phyloP scores from a whole-genome alignment of 2,888 invertebrate species.

The Pedicia rivosa region DNA sequence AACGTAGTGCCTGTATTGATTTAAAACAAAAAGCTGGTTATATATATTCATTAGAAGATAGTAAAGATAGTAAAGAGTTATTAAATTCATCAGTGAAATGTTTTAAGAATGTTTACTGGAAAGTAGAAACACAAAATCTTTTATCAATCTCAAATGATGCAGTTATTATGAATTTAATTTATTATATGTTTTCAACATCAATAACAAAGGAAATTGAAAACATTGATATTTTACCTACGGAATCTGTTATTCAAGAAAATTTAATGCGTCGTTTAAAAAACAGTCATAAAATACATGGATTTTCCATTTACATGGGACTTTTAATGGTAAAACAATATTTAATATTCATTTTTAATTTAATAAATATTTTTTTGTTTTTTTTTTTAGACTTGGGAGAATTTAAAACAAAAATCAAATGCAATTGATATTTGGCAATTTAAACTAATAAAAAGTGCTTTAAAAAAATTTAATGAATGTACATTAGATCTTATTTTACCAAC shows the following conservation, averaged over 20 bases:
- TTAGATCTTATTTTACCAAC: too few relatives aligned
- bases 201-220: constrained; percentile 16
- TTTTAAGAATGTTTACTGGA: constrained; percentile 35
- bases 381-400: constrained; percentile 38
- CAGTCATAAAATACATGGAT: constrained; percentile 58
- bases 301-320: constrained; percentile 55
- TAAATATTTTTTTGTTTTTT: constrained; percentile 13
- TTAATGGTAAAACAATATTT: constrained; percentile 37
- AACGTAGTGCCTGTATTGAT: constrained; percentile 53
- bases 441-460: constrained; percentile 38
- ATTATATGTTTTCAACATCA: constrained; percentile 39
- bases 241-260: constrained; percentile 45
- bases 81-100: constrained; percentile 66
- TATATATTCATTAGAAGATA: constrained; percentile 73
- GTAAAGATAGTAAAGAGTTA: constrained; percentile 59
- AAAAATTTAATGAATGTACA: not conserved
- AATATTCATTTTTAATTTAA: constrained; percentile 4
- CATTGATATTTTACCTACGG: constrained; percentile 27
- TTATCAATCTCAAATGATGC: constrained; percentile 59
- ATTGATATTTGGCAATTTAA: constrained; percentile 63
- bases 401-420: constrained; percentile 35
- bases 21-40: constrained; percentile 84
- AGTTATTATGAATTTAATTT: constrained; percentile 50
- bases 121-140: constrained; percentile 42
- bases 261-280: constrained; percentile 68